phyloP scores from a whole-genome alignment of 2,113 vertebrate species.

The Sciurus niger region DNA sequence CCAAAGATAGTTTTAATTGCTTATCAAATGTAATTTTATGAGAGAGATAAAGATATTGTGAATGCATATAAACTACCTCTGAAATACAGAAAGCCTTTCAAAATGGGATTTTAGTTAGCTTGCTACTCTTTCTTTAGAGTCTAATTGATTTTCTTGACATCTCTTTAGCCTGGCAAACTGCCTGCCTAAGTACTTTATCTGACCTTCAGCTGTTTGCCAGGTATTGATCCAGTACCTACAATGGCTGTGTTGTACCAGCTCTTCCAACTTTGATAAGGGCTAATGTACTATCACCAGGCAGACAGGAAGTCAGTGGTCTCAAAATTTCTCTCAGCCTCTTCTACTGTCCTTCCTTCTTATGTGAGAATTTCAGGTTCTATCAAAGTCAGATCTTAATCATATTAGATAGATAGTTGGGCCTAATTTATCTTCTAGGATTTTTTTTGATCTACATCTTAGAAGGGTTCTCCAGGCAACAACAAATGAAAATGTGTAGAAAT shows the following conservation, averaged over 20 bases:
- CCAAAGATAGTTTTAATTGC: conserved; percentile 88
- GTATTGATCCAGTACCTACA: conserved; percentile 89
- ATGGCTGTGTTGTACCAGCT: conserved; percentile 87
- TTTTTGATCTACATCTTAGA: conserved; percentile 34
- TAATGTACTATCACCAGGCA: conserved; percentile 87
- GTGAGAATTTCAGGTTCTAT: conserved; percentile 79
- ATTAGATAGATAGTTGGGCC: conserved; percentile 72
- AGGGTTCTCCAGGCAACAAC: conserved; percentile 51
- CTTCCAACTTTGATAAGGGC: conserved; percentile 91
- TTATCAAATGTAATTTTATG: conserved; percentile 90
- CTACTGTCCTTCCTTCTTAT: conserved; percentile 80
- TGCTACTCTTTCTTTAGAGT: conserved; percentile 91
- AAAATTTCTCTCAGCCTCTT: conserved; percentile 88
- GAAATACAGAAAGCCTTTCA: conserved; percentile 88
- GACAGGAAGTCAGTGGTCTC: conserved; percentile 90
- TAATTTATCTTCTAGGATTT: conserved; percentile 81
- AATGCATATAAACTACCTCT: conserved; percentile 89
- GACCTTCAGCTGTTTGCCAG: conserved; percentile 92
- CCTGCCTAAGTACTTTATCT: conserved; percentile 94
- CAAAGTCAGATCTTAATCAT: conserved; percentile 84
- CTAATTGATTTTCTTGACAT: conserved; percentile 95
- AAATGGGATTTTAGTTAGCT: conserved; percentile 90
- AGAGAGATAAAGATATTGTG: conserved; percentile 88
- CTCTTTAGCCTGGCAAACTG: conserved; percentile 93
- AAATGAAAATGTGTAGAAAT: conserved; percentile 74